These are phyloP conservation scores for Dallia pectoralis DNA, from an alignment of 2,797 vertebrate species.

Conservation along the genomic window DNA sequence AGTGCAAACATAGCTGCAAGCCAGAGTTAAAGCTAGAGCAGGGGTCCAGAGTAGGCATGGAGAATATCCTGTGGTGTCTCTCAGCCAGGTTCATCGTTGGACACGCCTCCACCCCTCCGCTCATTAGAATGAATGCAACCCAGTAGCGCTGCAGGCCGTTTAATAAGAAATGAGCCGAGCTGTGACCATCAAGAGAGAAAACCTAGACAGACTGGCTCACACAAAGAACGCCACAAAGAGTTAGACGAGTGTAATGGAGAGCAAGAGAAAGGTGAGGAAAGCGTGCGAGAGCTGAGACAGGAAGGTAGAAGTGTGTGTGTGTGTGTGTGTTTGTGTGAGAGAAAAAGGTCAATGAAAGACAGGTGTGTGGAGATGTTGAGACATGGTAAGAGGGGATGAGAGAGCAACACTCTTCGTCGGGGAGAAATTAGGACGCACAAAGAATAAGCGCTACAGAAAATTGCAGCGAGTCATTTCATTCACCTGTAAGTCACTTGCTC, in stretches of 20 bases:
- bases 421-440: conserved; percentile 40
- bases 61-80: conserved; percentile 4
- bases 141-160: conserved; percentile 52
- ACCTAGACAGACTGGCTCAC: conserved; percentile 43
- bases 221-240: conserved; percentile 48
- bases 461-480: not conserved
- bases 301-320: not conserved
- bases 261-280: conserved; percentile 5
- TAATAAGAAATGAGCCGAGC: conserved; percentile 69
- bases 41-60: conserved; percentile 26
- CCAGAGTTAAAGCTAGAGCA: conserved; percentile 22
- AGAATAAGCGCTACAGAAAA: conserved; percentile 44
- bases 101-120: conserved; percentile 41
- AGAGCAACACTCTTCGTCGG: conserved; percentile 33
- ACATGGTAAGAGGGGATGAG: conserved; percentile 12
- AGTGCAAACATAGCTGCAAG: conserved; percentile 28
- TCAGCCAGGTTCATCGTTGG: conserved; percentile 42
- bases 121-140: conserved; percentile 52
- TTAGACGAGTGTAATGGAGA: conserved; percentile 13
- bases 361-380: not conserved
- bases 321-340: too few species aligned
- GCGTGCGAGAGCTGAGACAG: not conserved
- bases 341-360: not conserved
- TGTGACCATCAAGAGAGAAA: conserved; percentile 66
- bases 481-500: too few species aligned